These are phyloP conservation scores for Drosophila takahashii DNA, from an alignment of 1,140 invertebrate genomes.

Conservation along the genomic window DNA sequence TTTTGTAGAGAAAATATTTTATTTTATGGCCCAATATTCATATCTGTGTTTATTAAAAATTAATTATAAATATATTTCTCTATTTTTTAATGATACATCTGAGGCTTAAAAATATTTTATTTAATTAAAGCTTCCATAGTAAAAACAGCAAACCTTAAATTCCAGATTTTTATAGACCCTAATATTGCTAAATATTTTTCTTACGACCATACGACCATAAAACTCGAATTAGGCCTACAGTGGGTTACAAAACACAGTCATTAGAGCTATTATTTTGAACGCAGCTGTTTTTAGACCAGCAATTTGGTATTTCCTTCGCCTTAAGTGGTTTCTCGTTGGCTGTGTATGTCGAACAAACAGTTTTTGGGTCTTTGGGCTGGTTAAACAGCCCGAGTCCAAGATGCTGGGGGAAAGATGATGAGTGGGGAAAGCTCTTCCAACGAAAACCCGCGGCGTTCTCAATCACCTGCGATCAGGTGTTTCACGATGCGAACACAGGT, in stretches of 20 bases:
- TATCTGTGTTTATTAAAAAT: too few species aligned
- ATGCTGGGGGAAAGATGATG: background rate
- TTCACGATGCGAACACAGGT: background rate
- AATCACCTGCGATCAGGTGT: background rate
- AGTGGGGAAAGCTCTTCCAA: conserved; percentile 20
- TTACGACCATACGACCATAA: background rate
- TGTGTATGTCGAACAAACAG: conserved; percentile 16
- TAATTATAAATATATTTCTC: too few species aligned
- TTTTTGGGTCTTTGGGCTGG: background rate
- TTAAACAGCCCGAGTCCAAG: too few species aligned
- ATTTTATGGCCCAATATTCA: too few species aligned
- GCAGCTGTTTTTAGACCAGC: conserved; percentile 3
- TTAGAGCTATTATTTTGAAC: conserved; percentile 4
- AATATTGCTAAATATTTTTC: background rate
- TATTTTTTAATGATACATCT: too few species aligned
- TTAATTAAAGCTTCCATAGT: too few species aligned
- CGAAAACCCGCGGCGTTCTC: background rate
- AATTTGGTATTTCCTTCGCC: conserved; percentile 4
- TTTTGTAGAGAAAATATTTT: background rate
- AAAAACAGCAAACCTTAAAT: background rate
- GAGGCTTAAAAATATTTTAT: too few species aligned
- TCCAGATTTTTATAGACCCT: background rate
- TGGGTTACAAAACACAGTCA: background rate
- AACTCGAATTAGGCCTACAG: background rate
- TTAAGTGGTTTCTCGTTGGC: conserved; percentile 14